A percentile compares a stretch with the other conserved stretches of the same genome.
Evolutionary conservation across 2,888 invertebrate genomes (phyloP).

Genomic region (Cheilosia impressa): DNA sequence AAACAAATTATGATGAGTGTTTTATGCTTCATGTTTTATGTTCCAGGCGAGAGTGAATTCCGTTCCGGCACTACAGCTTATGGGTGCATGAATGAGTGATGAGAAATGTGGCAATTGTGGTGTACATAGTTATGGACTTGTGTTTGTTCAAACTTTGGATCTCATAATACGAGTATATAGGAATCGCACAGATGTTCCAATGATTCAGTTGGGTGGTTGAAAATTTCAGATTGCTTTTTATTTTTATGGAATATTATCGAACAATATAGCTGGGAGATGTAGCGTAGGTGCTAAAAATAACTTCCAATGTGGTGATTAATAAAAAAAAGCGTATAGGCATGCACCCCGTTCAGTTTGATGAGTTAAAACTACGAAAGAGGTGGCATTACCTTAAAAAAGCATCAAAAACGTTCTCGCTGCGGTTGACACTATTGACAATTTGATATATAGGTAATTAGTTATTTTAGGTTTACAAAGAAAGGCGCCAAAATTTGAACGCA

Average conservation of each 20-base stretch:
- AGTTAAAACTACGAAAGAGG: too few relatives aligned
- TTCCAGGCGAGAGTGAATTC: constrained; percentile 38
- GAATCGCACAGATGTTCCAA: constrained; percentile 68
- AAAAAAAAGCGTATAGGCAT: too few relatives aligned
- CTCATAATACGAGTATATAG: constrained; percentile 28
- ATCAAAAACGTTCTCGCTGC: too few relatives aligned
- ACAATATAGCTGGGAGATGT: not conserved
- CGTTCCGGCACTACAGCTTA: constrained; percentile 24
- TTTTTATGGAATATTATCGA: constrained; percentile 50
- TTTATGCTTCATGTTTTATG: constrained; percentile 70
- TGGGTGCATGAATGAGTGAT: constrained; percentile 66
- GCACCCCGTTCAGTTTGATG: too few relatives aligned
- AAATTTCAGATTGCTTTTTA: constrained; percentile 45
- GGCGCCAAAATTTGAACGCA: too few relatives aligned
- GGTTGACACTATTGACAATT: too few relatives aligned
- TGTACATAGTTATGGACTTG: constrained; percentile 37
- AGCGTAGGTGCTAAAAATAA: too few relatives aligned
- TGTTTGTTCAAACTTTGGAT: constrained; percentile 30
- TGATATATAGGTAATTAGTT: too few relatives aligned
- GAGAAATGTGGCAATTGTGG: constrained; percentile 67
- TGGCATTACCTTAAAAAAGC: too few relatives aligned
- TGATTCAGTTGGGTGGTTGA: constrained; percentile 59
- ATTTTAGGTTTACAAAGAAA: too few relatives aligned
- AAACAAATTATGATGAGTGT: constrained; percentile 74
- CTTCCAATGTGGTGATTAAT: too few relatives aligned